Evolutionary conservation across 2,797 vertebrate genomes (phyloP).

Genomic region (Columba guinea): DNA sequence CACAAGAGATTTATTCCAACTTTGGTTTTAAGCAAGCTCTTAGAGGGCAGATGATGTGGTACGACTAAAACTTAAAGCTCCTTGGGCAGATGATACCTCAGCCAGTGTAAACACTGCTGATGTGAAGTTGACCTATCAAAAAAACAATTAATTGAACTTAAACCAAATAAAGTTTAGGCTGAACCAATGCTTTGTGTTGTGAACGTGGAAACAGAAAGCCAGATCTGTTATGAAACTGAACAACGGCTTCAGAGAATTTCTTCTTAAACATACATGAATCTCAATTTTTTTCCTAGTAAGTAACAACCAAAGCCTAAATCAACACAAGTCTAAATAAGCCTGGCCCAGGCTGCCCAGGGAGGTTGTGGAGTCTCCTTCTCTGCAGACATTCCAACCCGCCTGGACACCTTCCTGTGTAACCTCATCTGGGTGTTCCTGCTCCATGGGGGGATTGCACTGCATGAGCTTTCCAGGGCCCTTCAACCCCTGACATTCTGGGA

Average conservation of each 20-base stretch:
- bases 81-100: background rate
- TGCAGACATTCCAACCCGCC: no score
- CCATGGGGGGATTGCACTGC: no score
- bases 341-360: no score
- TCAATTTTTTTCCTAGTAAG: background rate
- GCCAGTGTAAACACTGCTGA: background rate
- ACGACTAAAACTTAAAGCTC: background rate
- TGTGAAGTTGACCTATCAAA: background rate
- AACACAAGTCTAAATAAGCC: background rate
- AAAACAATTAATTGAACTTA: background rate
- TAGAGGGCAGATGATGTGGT: background rate
- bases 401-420: no score
- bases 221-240: background rate
- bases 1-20: background rate
- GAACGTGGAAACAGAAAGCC: background rate
- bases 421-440: no score
- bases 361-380: no score
- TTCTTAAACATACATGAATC: background rate
- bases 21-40: background rate
- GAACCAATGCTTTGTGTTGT: background rate
- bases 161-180: background rate
- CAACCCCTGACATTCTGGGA: no score
- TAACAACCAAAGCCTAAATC: background rate
- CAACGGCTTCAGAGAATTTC: background rate
- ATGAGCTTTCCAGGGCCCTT: no score